Base-by-base conservation (phyloP, 2,888 invertebrate genomes). In the Cheilosia urbana region DNA sequence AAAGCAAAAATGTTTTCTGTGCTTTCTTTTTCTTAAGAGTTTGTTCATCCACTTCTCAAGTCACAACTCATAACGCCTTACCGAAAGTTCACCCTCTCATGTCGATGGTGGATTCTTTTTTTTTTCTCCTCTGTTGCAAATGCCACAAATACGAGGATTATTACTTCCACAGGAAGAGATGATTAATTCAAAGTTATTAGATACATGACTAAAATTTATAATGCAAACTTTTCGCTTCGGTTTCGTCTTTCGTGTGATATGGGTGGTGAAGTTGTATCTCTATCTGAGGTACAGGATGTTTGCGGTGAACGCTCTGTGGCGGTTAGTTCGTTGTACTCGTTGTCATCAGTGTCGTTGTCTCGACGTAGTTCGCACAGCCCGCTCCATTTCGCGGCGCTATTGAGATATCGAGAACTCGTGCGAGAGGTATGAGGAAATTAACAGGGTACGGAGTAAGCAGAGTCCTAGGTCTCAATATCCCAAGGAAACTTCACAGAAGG, bases 131-230 rank as follows among this genome's bases (percentile, higher is more conserved):
- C 55, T 45, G 51, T 78, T 62, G 47, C 71, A 76, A 82, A 66
- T 75, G 71, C 78, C 87, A 79, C 79, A 87, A 88, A 88, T 88
- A 85, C 87, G 88, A 87, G 87, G 88, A 88, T 88, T 88, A 88
- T 88, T 88, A 75, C 87, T 88, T 88, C 87, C 87, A 89, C 90
- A 88, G 91, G 90, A 91, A 91, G 90, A 91, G 91, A 91, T 91
- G 92, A 91, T 91, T 92, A 92, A 92, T 91, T 91, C 91, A 90
- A 90, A 91, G 91, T 92, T 92, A 91, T 92, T 91, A 91, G 92
- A 92, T 91, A 91, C 92, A 91, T 91, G 92, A 92, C 92, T 91
- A 89, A 91, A 91, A 92, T 92, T 91, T 91, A 91, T 91, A 92
- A 92, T 92, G 89, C 82, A 47, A 79, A 84, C 68, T 71, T 66